Conservation (phyloP, 2,888 invertebrate species). For the Drosophila falleni region DNA sequence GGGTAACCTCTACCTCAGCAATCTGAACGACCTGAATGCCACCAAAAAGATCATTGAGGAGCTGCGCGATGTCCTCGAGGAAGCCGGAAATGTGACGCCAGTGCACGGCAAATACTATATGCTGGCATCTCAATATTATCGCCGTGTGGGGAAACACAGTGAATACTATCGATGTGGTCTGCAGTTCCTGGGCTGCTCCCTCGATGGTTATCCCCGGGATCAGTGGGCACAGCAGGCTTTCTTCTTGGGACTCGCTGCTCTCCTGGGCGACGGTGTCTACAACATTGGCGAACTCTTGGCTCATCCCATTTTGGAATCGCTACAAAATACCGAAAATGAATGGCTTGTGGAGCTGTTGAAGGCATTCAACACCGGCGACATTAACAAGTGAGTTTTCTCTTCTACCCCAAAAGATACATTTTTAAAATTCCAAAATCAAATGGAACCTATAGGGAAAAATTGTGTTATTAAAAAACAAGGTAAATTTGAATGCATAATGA, state of each 20-base stretch:
- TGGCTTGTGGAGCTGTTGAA: slow-evolving; percentile 95
- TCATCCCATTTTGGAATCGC: slow-evolving; percentile 95
- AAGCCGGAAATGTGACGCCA: slow-evolving; percentile 95
- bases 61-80: slow-evolving; percentile 93
- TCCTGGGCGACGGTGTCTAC: slow-evolving; percentile 97
- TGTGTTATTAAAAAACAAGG: too few relatives aligned
- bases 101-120: slow-evolving; percentile 98
- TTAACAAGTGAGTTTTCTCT: slow-evolving; percentile 87
- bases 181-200: slow-evolving; percentile 91
- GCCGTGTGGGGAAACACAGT: slow-evolving; percentile 93
- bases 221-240: slow-evolving; percentile 93
- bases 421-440: too few relatives aligned
- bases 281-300: slow-evolving; percentile 98
- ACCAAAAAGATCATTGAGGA: slow-evolving; percentile 95
- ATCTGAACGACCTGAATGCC: slow-evolving; percentile 91
- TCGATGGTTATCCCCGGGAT: slow-evolving; percentile 88
- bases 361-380: slow-evolving; percentile 95
- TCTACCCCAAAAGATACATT: too few relatives aligned
- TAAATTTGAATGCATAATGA: too few relatives aligned
- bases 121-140: slow-evolving; percentile 95
- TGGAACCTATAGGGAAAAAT: too few relatives aligned
- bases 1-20: slow-evolving; percentile 92
- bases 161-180: slow-evolving; percentile 98
- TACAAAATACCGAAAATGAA: slow-evolving; percentile 91
- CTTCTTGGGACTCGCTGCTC: slow-evolving; percentile 96